Evolutionary conservation across 2,888 invertebrate species (phyloP).

Genomic region (Podabrus alpinus): DNA sequence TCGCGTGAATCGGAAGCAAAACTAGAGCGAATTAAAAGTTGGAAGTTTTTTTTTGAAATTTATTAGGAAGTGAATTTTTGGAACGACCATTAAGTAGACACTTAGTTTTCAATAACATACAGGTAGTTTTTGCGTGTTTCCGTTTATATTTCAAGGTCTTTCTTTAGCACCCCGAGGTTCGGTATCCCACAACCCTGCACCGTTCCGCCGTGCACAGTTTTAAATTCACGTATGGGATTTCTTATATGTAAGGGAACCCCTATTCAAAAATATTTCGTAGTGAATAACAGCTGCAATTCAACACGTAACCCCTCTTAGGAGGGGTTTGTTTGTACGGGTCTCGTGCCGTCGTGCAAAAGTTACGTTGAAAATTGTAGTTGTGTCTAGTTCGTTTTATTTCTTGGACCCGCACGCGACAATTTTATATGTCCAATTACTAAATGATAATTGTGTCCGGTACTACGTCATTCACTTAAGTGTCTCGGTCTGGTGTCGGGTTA

Average conservation of each 20-base stretch:
- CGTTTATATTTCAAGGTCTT: conserved; percentile 7
- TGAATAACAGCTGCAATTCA: conserved; percentile 52
- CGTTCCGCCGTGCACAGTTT: conserved; percentile 18
- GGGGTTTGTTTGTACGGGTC: conserved; percentile 54
- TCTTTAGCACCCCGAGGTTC: not conserved
- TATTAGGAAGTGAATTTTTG: not conserved
- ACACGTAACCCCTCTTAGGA: conserved; percentile 54
- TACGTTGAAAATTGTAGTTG: conserved; percentile 45
- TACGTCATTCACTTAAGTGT: conserved; percentile 29
- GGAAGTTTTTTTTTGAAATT: not conserved
- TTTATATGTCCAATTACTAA: conserved; percentile 36
- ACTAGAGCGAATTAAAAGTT: not conserved
- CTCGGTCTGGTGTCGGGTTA: conserved; percentile 14
- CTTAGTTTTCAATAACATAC: not conserved
- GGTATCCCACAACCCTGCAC: conserved; percentile 14
- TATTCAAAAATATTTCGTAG: conserved; percentile 31
- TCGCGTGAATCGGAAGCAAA: not conserved
- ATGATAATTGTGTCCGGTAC: conserved; percentile 43
- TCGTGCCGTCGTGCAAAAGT: conserved; percentile 55
- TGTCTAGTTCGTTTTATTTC: conserved; percentile 46
- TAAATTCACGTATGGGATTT: conserved; percentile 32
- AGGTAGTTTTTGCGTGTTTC: conserved; percentile 5
- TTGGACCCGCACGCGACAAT: conserved; percentile 50
- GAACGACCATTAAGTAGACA: not conserved
- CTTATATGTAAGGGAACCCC: conserved; percentile 26